Conservation (phyloP, 2,888 invertebrate genomes). For the Drosophila greeni region DNA sequence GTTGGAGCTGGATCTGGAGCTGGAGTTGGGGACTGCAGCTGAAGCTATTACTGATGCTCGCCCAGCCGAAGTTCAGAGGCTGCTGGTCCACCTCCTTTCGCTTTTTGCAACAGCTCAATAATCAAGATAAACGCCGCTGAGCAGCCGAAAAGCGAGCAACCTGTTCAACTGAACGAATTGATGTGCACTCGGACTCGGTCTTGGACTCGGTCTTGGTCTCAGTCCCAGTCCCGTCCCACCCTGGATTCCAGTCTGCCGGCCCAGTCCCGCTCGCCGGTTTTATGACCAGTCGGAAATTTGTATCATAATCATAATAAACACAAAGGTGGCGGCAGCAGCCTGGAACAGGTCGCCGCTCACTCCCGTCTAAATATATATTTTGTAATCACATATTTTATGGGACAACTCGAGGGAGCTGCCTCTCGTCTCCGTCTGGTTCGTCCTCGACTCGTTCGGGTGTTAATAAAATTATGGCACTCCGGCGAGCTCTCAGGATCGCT, state of each 20-base stretch:
- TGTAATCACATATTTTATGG: constrained; percentile 72
- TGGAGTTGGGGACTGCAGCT: constrained; percentile 31
- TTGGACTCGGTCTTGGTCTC: not conserved
- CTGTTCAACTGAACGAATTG: constrained; percentile 70
- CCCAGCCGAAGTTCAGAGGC: constrained; percentile 47
- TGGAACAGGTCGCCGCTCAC: constrained; percentile 37
- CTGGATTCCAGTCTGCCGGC: constrained; percentile 13
- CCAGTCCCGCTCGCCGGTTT: constrained; percentile 28
- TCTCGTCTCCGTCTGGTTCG: constrained; percentile 30
- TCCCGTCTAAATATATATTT: constrained; percentile 63
- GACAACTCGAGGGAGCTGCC: constrained; percentile 49
- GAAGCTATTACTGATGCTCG: constrained; percentile 20
- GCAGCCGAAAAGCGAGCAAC: constrained; percentile 59
- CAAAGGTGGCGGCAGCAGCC: constrained; percentile 57
- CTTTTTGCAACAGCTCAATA: constrained; percentile 56
- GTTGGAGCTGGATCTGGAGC: constrained; percentile 21
- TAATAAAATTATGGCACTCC: constrained; percentile 65
- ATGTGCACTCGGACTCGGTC: constrained; percentile 51
- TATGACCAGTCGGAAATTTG: constrained; percentile 59
- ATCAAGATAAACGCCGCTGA: constrained; percentile 65
- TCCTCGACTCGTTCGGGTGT: constrained; percentile 54
- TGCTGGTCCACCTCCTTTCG: constrained; percentile 41
- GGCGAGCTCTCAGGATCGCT: constrained; percentile 11
- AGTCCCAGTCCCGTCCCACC: not conserved
- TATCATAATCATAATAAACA: constrained; percentile 68